Conservation (phyloP, 2,888 invertebrate species). For the Lochmaea crataegi region DNA sequence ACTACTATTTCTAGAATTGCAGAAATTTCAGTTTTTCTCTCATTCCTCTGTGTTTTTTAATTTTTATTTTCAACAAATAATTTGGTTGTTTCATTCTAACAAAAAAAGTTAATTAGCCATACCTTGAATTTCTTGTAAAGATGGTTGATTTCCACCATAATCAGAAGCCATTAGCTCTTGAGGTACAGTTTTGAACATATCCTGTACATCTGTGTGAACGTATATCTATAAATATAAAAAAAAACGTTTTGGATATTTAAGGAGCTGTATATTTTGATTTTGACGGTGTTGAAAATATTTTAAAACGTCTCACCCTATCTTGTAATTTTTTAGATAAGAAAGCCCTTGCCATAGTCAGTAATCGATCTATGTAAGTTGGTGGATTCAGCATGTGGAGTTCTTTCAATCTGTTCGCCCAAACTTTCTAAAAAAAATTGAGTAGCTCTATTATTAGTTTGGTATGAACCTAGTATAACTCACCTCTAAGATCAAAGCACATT, state of each 20-base stretch:
- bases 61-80: too few species aligned
- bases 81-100: too few species aligned
- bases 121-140: constrained; percentile 16
- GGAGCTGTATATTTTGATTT: too few species aligned
- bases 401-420: constrained; percentile 13
- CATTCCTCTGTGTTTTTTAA: too few species aligned
- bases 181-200: constrained; percentile 7
- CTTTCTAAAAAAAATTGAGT: constrained; percentile 23
- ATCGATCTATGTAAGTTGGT: background rate
- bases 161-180: constrained; percentile 14
- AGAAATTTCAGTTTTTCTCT: too few species aligned
- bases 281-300: background rate
- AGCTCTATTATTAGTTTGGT: too few species aligned
- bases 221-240: background rate
- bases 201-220: background rate
- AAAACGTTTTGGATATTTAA: background rate
- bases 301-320: constrained; percentile 12
- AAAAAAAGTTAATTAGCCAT: background rate
- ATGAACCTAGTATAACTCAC: too few species aligned
- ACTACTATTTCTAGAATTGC: too few species aligned
- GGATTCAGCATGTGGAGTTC: constrained; percentile 9
- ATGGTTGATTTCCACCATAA: constrained; percentile 22
- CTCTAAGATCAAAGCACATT: constrained; percentile 3
- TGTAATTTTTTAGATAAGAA: constrained; percentile 13
- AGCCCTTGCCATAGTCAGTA: background rate